Evolutionary conservation across 2,888 invertebrate genomes (phyloP), one percentile per base, ranked within the genome.

Genomic region (Pilophorus perplexus): DNA sequence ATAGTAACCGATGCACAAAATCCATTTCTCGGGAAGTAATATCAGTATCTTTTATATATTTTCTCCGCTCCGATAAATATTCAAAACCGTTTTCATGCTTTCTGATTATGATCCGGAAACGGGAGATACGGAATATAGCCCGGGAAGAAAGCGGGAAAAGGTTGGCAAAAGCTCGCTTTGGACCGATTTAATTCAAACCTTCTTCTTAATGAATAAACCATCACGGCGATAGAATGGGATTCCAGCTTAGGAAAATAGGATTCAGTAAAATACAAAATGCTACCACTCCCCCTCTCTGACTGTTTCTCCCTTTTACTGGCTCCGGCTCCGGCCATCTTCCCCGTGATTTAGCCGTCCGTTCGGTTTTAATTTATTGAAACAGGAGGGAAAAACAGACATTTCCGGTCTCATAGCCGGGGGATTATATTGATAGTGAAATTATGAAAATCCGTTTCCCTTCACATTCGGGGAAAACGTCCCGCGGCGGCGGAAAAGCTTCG

Each of bases 221-320:
- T 62, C 62, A 33, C 48, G 46, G 62, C n/a, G 46, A 38, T 40
- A 46, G 33, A 62, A 62, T 62, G 62, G 48, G 46, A 62, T 62
- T 62, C 46, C 62, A 62, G 62, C 62, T 62, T 62, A 62, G 62
- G 62, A 62, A 62, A 62, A 62, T 62, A 62, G 62, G 46, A 62
- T 33, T 59, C 33, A 42, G 52, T 52, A 28, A 52, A 52, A 52
- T 52, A 52, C 52, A 52, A 52, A 52, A 23, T 23, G 46, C 46
- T 46, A 23, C 46, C 23, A n/a, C 46, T 23, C 25, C 25, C 25
- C 22, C 22, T n/a, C n/a, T 25, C 46, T 2, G 2, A 18, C 33
- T 20, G 8, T 38, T 10, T 8, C 38, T 6, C 38, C 6, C 20
- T 12, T 27, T 22, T 14, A 25, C 3, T 28, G 14, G 10, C 25